phyloP scores from a whole-genome alignment of 2,797 vertebrate species.

The Sciurus carolinensis region DNA sequence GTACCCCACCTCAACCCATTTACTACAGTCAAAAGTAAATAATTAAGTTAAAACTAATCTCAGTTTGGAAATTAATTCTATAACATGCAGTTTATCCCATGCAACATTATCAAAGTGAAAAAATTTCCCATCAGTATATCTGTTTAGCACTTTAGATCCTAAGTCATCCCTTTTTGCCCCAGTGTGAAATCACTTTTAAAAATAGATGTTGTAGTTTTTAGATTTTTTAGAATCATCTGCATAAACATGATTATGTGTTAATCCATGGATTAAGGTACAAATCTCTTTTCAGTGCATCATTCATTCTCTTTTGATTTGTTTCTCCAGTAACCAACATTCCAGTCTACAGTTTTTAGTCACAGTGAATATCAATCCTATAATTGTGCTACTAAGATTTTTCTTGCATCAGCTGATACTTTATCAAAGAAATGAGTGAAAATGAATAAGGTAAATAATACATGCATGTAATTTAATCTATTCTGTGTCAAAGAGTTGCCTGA shows the following conservation, averaged over 20 bases:
- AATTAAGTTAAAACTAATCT: background rate
- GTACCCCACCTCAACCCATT: background rate
- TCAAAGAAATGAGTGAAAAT: constrained; percentile 43
- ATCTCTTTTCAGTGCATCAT: constrained; percentile 35
- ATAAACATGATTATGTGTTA: constrained; percentile 47
- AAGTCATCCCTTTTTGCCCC: background rate
- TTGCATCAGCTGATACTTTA: constrained; percentile 38
- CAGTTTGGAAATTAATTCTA: background rate
- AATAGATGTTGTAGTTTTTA: constrained; percentile 11
- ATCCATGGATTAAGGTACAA: constrained; percentile 47
- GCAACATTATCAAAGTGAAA: constrained; percentile 49
- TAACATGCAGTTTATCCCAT: constrained; percentile 18
- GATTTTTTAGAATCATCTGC: constrained; percentile 36
- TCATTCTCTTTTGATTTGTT: constrained; percentile 36
- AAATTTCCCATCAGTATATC: background rate
- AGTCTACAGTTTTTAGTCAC: constrained; percentile 7
- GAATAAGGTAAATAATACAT: background rate
- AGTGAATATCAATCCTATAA: background rate
- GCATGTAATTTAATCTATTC: constrained; percentile 3
- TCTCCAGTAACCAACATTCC: background rate
- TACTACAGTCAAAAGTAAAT: background rate
- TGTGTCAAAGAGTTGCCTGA: background rate
- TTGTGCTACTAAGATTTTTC: constrained; percentile 12
- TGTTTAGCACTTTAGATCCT: background rate
- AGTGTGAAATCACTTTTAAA: constrained; percentile 10